Conservation (phyloP, 2,797 vertebrate genomes). For the Enteromius treurensis region DNA sequence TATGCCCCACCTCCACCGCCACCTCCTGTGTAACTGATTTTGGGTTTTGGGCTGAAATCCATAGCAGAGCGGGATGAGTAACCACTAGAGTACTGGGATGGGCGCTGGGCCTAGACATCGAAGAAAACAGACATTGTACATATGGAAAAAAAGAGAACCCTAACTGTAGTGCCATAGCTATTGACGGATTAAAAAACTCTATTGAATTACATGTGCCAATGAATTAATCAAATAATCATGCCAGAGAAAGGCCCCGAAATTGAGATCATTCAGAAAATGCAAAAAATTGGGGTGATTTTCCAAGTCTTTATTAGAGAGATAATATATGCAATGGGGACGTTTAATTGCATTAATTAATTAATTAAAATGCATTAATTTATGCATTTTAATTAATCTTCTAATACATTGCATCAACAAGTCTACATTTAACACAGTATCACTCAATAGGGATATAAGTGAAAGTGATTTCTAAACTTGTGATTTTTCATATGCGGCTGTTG, state of each 20-base stretch:
- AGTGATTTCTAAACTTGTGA: constrained; percentile 34
- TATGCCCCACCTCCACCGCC: constrained; percentile 10
- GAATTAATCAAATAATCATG: not conserved
- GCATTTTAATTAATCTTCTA: not conserved
- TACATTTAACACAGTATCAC: not conserved
- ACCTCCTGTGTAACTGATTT: constrained; percentile 64
- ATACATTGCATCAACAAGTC: not conserved
- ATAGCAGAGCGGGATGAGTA: constrained; percentile 86
- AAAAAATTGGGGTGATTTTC: too few relatives aligned
- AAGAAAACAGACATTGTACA: not conserved
- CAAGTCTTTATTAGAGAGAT: not conserved
- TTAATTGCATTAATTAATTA: not conserved
- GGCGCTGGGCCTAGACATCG: constrained; percentile 70
- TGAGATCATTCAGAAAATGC: not conserved
- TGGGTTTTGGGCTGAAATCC: constrained; percentile 77
- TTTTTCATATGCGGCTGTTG: constrained; percentile 67
- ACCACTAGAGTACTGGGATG: constrained; percentile 71
- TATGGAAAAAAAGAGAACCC: not conserved
- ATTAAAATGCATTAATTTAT: not conserved
- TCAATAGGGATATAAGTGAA: constrained; percentile 12
- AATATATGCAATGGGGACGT: not conserved
- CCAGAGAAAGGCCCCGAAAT: not conserved
- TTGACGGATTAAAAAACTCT: not conserved
- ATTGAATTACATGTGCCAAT: not conserved
- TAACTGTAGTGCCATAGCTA: not conserved